phyloP scores from a whole-genome alignment of 2,888 invertebrate species.

The Bruchidius siliquastri region DNA sequence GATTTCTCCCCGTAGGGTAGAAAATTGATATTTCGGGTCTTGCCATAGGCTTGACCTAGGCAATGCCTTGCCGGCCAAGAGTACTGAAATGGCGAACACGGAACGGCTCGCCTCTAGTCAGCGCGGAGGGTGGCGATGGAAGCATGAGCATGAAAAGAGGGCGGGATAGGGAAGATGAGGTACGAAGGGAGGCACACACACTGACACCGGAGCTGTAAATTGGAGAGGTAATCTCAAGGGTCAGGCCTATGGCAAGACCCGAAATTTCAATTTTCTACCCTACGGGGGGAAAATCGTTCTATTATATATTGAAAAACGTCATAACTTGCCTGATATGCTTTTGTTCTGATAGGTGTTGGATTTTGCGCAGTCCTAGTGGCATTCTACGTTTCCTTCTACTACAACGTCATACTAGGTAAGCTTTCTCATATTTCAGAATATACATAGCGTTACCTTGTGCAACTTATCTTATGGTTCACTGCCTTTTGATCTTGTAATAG shows the following conservation, averaged over 20 bases:
- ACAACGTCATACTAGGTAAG: slow-evolving; percentile 78
- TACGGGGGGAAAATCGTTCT: neutral
- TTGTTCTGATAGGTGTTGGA: slow-evolving; percentile 59
- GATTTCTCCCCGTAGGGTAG: neutral
- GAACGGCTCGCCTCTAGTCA: too few species aligned
- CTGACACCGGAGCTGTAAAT: too few species aligned
- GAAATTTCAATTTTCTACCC: neutral
- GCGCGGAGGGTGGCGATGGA: too few species aligned
- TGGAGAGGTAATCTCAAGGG: too few species aligned
- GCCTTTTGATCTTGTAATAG: too few species aligned
- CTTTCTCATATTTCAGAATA: slow-evolving; percentile 13
- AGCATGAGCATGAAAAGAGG: too few species aligned
- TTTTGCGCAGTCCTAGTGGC: slow-evolving; percentile 76
- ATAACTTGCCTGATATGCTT: too few species aligned
- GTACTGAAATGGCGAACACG: neutral
- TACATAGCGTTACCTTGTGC: too few species aligned
- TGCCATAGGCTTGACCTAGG: neutral
- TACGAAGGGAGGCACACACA: too few species aligned
- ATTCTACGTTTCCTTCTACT: slow-evolving; percentile 76
- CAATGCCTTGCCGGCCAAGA: neutral
- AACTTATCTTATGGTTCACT: too few species aligned
- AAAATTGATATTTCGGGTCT: neutral
- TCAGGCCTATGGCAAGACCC: neutral
- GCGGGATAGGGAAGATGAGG: too few species aligned
- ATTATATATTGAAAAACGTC: too few species aligned